phyloP scores from a whole-genome alignment of 2,797 vertebrate genomes.

The Sebastes iracundus region DNA sequence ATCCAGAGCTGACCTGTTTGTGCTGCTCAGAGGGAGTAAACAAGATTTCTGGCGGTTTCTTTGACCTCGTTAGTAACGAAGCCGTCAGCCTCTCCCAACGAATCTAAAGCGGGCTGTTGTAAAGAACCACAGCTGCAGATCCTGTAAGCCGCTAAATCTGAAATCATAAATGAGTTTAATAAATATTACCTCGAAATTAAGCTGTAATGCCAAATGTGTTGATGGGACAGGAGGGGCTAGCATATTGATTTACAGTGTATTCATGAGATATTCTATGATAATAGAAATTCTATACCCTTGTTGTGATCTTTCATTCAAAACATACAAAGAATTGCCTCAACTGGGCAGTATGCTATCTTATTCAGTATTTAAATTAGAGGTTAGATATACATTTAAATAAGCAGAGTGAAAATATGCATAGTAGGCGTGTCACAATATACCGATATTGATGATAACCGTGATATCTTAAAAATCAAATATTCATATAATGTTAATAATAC shows the following conservation, averaged over 20 bases:
- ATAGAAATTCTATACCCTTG: not conserved
- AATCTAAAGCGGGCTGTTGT: not conserved
- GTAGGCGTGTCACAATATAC: not conserved
- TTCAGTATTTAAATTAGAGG: not conserved
- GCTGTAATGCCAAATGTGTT: not conserved
- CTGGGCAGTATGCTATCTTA: not conserved
- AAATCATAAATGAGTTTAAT: not conserved
- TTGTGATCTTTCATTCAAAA: not conserved
- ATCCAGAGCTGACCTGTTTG: constrained; percentile 26
- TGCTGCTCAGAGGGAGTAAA: not conserved
- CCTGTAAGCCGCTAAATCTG: not conserved
- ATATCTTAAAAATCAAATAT: not conserved
- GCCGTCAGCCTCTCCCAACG: not conserved
- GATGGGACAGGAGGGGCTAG: not conserved
- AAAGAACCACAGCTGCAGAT: not conserved
- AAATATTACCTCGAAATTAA: not conserved
- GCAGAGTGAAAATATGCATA: not conserved
- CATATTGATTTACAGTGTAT: not conserved
- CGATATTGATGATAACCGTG: too few relatives aligned
- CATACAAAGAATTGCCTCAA: not conserved
- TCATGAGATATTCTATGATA: not conserved
- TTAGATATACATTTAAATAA: not conserved
- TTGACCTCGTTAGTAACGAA: constrained; percentile 22
- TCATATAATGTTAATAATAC: not conserved
- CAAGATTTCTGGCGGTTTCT: constrained; percentile 1